A percentile compares a stretch with the other conserved stretches of the same genome.
These are phyloP conservation scores for Maconellicoccus hirsutus DNA, from an alignment of 1,140 invertebrate genomes.

Conservation along the genomic window DNA sequence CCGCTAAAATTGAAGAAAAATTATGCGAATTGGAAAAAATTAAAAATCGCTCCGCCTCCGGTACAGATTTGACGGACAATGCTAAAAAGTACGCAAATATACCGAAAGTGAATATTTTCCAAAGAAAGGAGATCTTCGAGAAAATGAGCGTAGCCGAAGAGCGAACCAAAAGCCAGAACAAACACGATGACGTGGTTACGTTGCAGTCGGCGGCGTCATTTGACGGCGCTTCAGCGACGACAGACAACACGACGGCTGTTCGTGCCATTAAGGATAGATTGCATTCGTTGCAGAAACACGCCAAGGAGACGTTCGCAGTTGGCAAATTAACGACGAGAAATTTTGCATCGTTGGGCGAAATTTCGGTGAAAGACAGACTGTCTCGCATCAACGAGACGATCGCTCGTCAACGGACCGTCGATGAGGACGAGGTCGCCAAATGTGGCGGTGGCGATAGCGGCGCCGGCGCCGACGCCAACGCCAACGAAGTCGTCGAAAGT, in stretches of 20 bases:
- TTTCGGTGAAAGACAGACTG: neutral
- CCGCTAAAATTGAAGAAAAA: conserved; percentile 37
- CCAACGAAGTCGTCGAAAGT: neutral
- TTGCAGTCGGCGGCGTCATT: neutral
- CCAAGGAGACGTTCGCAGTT: conserved; percentile 29
- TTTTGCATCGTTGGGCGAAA: neutral
- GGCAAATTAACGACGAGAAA: neutral
- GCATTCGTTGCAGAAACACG: conserved; percentile 41
- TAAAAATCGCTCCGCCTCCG: conserved; percentile 21
- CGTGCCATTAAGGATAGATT: conserved; percentile 57
- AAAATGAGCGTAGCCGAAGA: conserved; percentile 31
- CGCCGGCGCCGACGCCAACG: neutral
- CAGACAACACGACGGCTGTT: too few relatives aligned
- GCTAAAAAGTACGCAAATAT: conserved; percentile 31
- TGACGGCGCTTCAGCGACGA: neutral
- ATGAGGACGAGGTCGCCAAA: too few relatives aligned
- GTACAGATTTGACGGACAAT: conserved; percentile 21
- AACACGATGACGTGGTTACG: conserved; percentile 14
- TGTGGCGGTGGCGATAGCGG: neutral
- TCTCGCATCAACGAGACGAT: neutral
- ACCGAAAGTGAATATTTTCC: conserved; percentile 68
- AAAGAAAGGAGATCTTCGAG: conserved; percentile 70
- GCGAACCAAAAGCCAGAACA: conserved; percentile 24
- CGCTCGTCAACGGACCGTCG: neutral
- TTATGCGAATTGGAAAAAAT: conserved; percentile 35